phyloP scores from a whole-genome alignment of 2,113 vertebrate genomes.

The Thamnophis sirtalis region DNA sequence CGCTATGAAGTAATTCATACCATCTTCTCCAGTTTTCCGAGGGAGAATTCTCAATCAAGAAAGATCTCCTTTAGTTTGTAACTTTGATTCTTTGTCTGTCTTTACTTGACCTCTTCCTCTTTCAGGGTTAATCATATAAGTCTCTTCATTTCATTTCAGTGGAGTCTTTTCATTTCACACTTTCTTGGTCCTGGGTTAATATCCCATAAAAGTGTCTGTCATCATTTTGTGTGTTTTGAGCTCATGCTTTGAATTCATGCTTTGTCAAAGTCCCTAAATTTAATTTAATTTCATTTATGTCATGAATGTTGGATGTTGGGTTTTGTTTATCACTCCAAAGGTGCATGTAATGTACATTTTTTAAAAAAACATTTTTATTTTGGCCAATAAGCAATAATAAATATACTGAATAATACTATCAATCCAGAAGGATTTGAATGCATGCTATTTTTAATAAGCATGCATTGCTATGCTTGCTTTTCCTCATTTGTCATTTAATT shows the following conservation, averaged over 20 bases:
- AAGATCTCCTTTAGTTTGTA: slow-evolving; percentile 4
- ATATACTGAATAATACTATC: slow-evolving; percentile 5
- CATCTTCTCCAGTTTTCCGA: background rate
- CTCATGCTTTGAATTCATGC: slow-evolving; percentile 12
- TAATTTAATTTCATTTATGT: slow-evolving; percentile 32
- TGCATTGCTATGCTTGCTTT: background rate
- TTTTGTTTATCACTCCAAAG: background rate
- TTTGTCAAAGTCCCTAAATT: slow-evolving; percentile 11
- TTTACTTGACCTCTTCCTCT: slow-evolving; percentile 6
- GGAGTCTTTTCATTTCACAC: slow-evolving; percentile 27
- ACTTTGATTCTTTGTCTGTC: slow-evolving; percentile 25
- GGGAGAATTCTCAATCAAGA: background rate
- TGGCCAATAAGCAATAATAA: background rate
- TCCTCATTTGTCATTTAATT: background rate
- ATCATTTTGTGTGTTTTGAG: slow-evolving; percentile 18
- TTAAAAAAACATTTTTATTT: background rate
- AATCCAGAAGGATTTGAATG: background rate
- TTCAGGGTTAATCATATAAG: slow-evolving; percentile 26
- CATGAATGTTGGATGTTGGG: background rate
- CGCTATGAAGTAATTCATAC: background rate
- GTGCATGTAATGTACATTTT: background rate
- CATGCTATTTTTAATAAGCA: background rate
- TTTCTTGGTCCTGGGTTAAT: slow-evolving; percentile 23
- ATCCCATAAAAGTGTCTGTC: slow-evolving; percentile 27
- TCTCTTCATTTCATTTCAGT: slow-evolving; percentile 26